Evolutionary conservation across 1,140 invertebrate species (phyloP), one percentile per base, ranked within the genome.

Genomic region (Melanaphis sacchari): DNA sequence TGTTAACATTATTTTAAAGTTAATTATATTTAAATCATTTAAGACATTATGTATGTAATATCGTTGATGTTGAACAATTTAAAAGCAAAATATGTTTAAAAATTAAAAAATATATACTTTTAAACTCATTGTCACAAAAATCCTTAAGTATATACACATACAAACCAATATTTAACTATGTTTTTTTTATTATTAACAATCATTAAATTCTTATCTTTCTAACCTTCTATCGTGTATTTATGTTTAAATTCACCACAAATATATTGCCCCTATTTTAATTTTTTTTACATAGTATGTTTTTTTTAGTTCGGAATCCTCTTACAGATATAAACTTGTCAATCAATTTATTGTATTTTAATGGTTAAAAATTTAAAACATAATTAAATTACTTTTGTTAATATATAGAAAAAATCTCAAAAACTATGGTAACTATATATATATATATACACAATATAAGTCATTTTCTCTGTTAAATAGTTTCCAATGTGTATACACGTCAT

Each of bases 1-100:
- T 76, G 59, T 76, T 76, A 76, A n/a, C n/a, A 76, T 76, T n/a
- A n/a, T 66, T 66, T 66, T 66, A 66, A 66, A 66, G 11, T 66
- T 9, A 15, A 66, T 66, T 31, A n/a, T 76, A 36, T n/a, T 76
- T 21, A 76, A 76, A 76, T 76, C 2, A 76, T 76, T 76, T 31
- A 76, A 76, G n/a, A 76, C 15, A n/a, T 76, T 36, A 0, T 7
- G 31, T n/a, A n/a, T n/a, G n/a, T 76, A 76, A n/a, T n/a, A 76
- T n/a, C 15, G n/a, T n/a, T 76, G 59, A 76, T 5, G n/a, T n/a
- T 76, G 59, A 76, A n/a, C 59, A n/a, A n/a, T 76, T 76, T 76
- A n/a, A 36, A 76, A 76, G 15, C 11, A 76, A 76, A 76, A 76
- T 36, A 76, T n/a, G 22, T 76, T 76, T 76, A 76, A 76, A 76